Evolutionary conservation across 2,888 invertebrate genomes (phyloP), one percentile per base, ranked within the genome.

Genomic region (Patella pellucida): DNA sequence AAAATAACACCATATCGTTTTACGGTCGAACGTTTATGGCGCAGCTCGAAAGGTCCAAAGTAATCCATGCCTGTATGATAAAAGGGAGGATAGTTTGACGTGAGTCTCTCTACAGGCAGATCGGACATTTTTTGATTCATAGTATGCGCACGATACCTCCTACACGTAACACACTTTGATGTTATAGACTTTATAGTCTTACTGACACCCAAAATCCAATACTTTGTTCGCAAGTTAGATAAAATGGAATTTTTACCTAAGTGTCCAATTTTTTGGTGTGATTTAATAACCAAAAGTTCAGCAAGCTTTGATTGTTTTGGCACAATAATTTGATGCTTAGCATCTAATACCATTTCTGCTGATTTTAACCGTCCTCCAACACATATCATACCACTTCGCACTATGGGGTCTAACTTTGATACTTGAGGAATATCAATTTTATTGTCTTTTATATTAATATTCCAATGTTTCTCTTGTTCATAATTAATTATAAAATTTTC

Each of bases 1-100:
- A 80, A 80, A 12, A 80, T 73, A 16, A 78, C 78, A 11, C 78
- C 80, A 70, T 80, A 80, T 31, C 79, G 69, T 50, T 80, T 80
- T 9, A 52, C 67, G 2, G n/a, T 69, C 11, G 52, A 50, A 15
- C 77, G 54, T 7, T 78, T 77, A n/a, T 72, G 51, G 68, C 78
- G 79, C 7, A 78, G 50, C 4, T 23, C 14, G 56, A 71, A 80
- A 3, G 78, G 72, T 11, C 76, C 77, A 56, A 79, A 79, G 51
- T 75, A 79, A 54, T 79, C 80, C 50, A 73, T 27, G 12, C 62
- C 62, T 15, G 62, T 19, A 15, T 62, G n/a, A 62, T 62, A 62
- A 19, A 62, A 62, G n/a, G 62, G 62, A 19, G n/a, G 16, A 16
- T 62, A 11, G 19, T 19, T 9, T 2, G 62, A 19, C 2, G n/a